Conservation (phyloP, 2,888 invertebrate genomes). For the Spatulosminthurus flaviceps region DNA sequence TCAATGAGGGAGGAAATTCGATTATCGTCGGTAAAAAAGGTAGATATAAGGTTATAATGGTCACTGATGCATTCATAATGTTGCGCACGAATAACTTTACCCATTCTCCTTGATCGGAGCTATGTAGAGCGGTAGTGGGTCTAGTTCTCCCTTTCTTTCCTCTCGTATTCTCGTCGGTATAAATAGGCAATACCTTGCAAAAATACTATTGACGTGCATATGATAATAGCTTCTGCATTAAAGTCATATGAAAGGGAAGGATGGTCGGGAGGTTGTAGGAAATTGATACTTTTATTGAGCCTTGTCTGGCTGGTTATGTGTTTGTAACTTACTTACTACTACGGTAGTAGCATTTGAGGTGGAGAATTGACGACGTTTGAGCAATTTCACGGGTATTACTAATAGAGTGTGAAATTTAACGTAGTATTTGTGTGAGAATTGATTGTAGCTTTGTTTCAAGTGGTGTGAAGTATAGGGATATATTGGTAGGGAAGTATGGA, state of each 20-base stretch:
- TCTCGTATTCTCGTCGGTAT: too few relatives aligned
- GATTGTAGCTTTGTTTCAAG: background rate
- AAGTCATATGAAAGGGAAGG: too few relatives aligned
- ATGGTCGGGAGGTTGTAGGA: too few relatives aligned
- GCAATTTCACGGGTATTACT: conserved; percentile 1
- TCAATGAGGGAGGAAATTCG: background rate
- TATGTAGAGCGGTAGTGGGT: background rate
- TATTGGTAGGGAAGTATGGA: background rate
- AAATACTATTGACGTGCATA: too few relatives aligned
- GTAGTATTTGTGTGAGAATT: background rate
- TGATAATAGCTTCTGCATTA: too few relatives aligned
- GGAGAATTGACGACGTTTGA: background rate
- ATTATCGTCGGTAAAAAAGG: background rate
- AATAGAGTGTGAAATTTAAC: conserved; percentile 18
- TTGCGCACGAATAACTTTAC: background rate
- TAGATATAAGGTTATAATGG: conserved; percentile 13
- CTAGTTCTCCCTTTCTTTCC: too few relatives aligned
- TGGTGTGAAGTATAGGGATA: background rate
- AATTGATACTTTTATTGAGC: too few relatives aligned
- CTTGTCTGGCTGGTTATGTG: too few relatives aligned
- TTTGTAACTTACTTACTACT: too few relatives aligned
- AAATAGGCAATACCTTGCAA: too few relatives aligned
- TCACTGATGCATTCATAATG: conserved; percentile 14
- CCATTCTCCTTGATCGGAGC: background rate
- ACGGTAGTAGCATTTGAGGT: too few relatives aligned